A percentile compares a stretch with the other conserved stretches of the same genome.
phyloP scores from a whole-genome alignment of 1,140 invertebrate species.

The Helicoverpa zea region DNA sequence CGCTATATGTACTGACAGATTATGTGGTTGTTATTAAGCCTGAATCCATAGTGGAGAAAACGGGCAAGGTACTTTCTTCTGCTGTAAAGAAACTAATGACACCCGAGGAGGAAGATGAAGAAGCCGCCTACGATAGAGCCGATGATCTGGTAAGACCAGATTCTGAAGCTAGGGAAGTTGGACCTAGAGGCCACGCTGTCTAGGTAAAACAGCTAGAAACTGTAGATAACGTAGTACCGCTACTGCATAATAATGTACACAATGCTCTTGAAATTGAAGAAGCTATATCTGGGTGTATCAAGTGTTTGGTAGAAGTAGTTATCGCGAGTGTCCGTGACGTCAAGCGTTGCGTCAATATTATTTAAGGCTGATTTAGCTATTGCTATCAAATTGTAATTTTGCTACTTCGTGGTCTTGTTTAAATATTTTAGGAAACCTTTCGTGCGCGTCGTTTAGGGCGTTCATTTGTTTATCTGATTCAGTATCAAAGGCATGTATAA shows the following conservation, averaged over 20 bases:
- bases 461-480: not conserved
- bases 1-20: constrained; percentile 8
- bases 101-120: constrained; percentile 79
- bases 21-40: constrained; percentile 73
- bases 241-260: constrained; percentile 2
- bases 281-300: constrained; percentile 8
- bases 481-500: not conserved
- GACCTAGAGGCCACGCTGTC: not conserved
- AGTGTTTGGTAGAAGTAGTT: constrained; percentile 15
- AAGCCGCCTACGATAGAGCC: constrained; percentile 85
- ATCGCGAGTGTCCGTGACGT: constrained; percentile 25
- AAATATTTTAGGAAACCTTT: not conserved
- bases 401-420: not conserved
- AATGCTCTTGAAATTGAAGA: constrained; percentile 6
- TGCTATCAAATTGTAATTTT: constrained; percentile 7
- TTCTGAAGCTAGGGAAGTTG: constrained; percentile 21
- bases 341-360: constrained; percentile 27
- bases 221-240: not conserved
- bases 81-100: constrained; percentile 82
- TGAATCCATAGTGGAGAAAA: constrained; percentile 85
- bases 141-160: constrained; percentile 88
- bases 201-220: not conserved
- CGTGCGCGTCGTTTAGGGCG: not conserved
- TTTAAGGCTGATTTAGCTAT: constrained; percentile 14
- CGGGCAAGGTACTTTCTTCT: constrained; percentile 81